These are phyloP conservation scores for Falco rusticolus DNA, from an alignment of 2,797 vertebrate species.

Conservation along the genomic window DNA sequence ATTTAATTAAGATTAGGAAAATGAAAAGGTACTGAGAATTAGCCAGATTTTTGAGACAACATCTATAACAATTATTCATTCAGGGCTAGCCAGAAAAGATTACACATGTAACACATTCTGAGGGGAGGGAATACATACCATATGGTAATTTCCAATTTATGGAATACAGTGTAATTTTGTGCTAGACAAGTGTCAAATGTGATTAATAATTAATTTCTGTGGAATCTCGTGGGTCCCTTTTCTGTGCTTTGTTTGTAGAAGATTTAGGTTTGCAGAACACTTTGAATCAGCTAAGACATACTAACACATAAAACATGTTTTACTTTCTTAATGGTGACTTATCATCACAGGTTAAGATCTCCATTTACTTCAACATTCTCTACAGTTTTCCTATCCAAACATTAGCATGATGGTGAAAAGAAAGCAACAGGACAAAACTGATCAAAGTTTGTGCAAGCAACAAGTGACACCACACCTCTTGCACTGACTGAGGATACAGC, in stretches of 20 bases:
- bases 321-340: neutral
- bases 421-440: neutral
- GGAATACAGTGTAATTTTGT: neutral
- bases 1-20: constrained; percentile 78
- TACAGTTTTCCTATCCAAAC: neutral
- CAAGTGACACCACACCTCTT: neutral
- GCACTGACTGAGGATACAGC: neutral
- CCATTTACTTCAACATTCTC: neutral
- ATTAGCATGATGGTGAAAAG: neutral
- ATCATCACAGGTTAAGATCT: neutral
- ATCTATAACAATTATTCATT: constrained; percentile 41
- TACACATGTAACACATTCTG: neutral
- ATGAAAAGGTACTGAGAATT: constrained; percentile 30
- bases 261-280: neutral
- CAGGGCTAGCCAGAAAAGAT: neutral
- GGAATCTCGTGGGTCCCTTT: neutral
- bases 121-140: neutral
- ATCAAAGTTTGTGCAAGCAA: neutral
- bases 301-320: neutral
- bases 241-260: neutral
- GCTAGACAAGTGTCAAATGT: neutral
- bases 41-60: constrained; percentile 46
- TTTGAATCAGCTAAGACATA: neutral
- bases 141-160: neutral
- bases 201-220: neutral